phyloP scores from a whole-genome alignment of 2,113 vertebrate genomes.

The Mola mola region DNA sequence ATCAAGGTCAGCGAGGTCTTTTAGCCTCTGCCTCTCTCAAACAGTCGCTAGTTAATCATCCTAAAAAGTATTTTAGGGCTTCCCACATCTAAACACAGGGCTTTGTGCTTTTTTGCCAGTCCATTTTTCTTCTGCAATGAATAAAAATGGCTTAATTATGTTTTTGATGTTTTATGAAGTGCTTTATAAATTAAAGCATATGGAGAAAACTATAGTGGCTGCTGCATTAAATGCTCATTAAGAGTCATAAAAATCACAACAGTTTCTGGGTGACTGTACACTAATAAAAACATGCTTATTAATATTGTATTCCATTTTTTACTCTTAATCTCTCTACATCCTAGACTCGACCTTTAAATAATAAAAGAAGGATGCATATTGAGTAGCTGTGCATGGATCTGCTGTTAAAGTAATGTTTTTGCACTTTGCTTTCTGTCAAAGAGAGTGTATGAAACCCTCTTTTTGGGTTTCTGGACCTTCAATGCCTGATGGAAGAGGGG shows the following conservation, averaged over 20 bases:
- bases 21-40: constrained; percentile 29
- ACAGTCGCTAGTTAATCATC: constrained; percentile 34
- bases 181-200: constrained; percentile 5
- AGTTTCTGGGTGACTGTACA: too few species aligned
- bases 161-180: neutral
- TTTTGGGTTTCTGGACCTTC: constrained; percentile 10
- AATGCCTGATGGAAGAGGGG: constrained; percentile 2
- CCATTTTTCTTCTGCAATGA: constrained; percentile 3
- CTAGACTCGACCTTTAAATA: neutral
- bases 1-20: constrained; percentile 44
- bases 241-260: too few species aligned
- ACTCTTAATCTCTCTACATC: too few species aligned
- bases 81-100: neutral
- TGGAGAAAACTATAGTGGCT: too few species aligned
- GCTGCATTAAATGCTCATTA: too few species aligned
- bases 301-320: too few species aligned
- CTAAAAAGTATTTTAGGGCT: constrained; percentile 10
- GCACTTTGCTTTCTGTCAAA: neutral
- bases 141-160: neutral
- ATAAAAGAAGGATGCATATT: constrained; percentile 7
- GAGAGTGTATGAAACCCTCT: neutral
- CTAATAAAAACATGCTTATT: too few species aligned
- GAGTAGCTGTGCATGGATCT: neutral
- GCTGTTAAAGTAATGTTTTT: neutral
- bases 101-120: neutral